Base-by-base conservation (phyloP, 2,113 vertebrate species). In the Oreotrochilus melanogaster region DNA sequence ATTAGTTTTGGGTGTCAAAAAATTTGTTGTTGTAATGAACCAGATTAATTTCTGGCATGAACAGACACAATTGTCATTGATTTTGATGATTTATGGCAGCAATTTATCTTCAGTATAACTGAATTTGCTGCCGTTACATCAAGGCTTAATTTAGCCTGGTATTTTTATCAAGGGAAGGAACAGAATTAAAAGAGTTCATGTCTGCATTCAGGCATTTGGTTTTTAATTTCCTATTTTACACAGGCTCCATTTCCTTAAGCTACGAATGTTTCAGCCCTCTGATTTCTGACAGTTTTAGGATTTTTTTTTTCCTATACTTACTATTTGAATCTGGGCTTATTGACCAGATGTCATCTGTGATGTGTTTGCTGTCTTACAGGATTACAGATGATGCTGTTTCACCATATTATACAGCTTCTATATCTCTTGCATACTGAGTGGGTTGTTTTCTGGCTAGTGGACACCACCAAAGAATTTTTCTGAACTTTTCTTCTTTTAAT, bases 11-110 rank as follows among this genome's bases (percentile, higher is more conserved):
- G 3, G 33, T 56, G 25, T 75, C 31, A 86, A 93, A 93, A 81
- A 79, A 78, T 18, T 9, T 21, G 30, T 24, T 67, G 16, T 53
- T 82, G 33, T 61, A 90, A 80, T 65, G 16, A 45, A 16, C 15
- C 45, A 82, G 66, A 61, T 81, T 87, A 78, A 87, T 85, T 85
- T 92, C 54, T 94, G 62, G 45, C 45, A 51, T 3, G 8, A 89
- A 50, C 18, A 54, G n/a, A 61, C 31, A 51, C 16, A 73, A 72
- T 50, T 78, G 48, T 58, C 31, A 70, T 45, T 66, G 53, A 85
- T 76, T 93, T 92, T 74, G 74, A 57, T 85, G 28, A 76, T 79
- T 85, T 85, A 70, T 79, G 58, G 65, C 54, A 92, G 62, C 31
- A 85, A 82, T 82, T 91, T 85, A 19, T 79, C 53, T 21, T 76